A percentile compares a stretch with the other conserved stretches of the same genome.
Conservation (phyloP, 2,797 vertebrate species). For the Schizothorax lantsangensis region DNA sequence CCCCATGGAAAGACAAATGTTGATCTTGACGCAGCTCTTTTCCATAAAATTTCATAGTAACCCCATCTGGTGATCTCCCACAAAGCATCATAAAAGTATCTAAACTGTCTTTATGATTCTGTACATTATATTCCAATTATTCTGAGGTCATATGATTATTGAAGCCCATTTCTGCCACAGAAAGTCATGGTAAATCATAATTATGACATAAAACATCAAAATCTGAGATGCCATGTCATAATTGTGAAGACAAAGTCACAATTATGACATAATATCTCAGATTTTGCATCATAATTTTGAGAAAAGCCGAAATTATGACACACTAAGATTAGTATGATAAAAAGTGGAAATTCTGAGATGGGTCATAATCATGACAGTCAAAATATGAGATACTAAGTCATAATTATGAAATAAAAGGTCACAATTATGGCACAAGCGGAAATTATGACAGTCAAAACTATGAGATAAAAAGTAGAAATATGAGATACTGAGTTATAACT, state of each 20-base stretch:
- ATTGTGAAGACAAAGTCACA: not conserved
- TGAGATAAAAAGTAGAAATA: not conserved
- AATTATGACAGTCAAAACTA: not conserved
- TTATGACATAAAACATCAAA: not conserved
- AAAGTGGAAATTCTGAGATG: not conserved
- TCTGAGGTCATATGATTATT: not conserved
- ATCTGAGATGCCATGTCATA: not conserved
- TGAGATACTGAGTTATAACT: not conserved
- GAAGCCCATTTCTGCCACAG: not conserved
- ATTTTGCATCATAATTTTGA: not conserved
- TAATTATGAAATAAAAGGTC: not conserved
- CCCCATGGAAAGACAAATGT: not conserved
- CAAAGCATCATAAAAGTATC: not conserved
- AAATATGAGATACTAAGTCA: not conserved
- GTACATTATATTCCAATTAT: not conserved
- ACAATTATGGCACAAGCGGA: not conserved
- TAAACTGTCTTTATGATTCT: not conserved
- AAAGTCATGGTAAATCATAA: not conserved
- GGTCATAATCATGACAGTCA: not conserved
- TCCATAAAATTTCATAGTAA: not conserved
- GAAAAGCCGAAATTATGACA: not conserved
- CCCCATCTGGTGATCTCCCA: too few relatives aligned
- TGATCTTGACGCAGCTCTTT: not conserved
- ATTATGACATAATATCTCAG: not conserved
- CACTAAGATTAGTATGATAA: not conserved